Evolutionary conservation across 2,797 vertebrate species (phyloP), one percentile per base, ranked within the genome.

Genomic region (Chiropotes sagulatus): DNA sequence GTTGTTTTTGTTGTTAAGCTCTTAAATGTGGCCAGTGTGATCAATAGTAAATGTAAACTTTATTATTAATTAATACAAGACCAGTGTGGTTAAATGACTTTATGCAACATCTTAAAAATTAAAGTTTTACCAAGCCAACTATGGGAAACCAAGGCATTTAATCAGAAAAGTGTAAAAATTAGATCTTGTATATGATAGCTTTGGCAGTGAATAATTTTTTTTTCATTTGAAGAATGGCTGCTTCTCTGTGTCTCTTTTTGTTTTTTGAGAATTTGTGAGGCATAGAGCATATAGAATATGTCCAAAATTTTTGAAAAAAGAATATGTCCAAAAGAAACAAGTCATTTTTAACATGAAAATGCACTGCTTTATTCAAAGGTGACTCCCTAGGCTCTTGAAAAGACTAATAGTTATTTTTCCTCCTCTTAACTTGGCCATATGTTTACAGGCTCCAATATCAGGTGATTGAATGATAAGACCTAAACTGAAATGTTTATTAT

Each of bases 331-430:
- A 80, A 88, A 13, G 52, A 73, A 81, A 41, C 1, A 93, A 79
- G 4, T 30, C 20, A 64, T 94, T 94, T 93, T 96, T 90, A 75
- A 67, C 26, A 33, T 41, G 7, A 46, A 78, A 89, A 93, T 91
- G 36, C 22, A 85, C 90, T 20, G 46, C 78, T 61, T 96, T 97
- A 81, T 91, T 93, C 82, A 90, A 93, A 97, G 64, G 33, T 50
- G 30, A 96, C 75, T 75, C 44, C 9, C 33, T 15, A n/a, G 10
- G 24, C 36, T 88, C n/a, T n/a, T 96, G 58, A 94, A 50, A 94
- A 86, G 15, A 72, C 33, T 19, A 15, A 24, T 52, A 44, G 9
- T 22, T 91, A 67, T 52, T 70, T 94, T 88, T 80, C 20, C 52
- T 7, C 7, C 52, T 58, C 1, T 93, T 4, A 7, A 76, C 7